Conservation (phyloP, 92 coral and sea anemone genomes). For the Anthopleura xanthogrammica region DNA sequence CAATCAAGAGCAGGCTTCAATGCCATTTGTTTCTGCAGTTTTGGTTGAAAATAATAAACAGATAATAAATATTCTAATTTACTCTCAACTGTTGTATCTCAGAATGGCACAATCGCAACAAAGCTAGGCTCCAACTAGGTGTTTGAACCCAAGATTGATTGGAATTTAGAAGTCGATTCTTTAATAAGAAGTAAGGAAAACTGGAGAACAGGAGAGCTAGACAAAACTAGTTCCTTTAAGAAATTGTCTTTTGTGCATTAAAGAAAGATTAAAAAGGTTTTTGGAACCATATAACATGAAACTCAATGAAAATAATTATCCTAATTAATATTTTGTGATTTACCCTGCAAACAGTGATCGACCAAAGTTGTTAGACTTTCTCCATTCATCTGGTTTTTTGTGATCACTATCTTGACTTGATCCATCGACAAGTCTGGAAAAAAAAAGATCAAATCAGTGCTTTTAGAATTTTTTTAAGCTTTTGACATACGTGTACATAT, state of each 20-base stretch:
- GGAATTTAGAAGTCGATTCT: no score
- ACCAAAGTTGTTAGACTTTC: slow-evolving; percentile 79
- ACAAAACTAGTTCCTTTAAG: no score
- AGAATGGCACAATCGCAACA: no score
- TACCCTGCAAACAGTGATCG: slow-evolving; percentile 97
- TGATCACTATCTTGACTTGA: slow-evolving; percentile 11
- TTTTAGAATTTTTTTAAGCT: background rate
- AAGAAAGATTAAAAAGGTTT: background rate
- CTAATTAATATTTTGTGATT: slow-evolving; percentile 7
- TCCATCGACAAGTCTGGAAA: background rate
- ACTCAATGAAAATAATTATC: no score
- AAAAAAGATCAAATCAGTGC: background rate
- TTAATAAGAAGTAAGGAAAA: no score
- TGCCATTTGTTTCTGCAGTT: no score
- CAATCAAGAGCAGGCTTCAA: no score
- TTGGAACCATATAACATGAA: background rate
- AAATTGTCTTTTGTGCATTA: background rate
- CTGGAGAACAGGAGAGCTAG: no score
- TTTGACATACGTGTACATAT: background rate
- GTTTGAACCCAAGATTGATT: no score
- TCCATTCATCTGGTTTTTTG: slow-evolving; percentile 45
- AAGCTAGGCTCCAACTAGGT: no score
- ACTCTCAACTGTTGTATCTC: no score
- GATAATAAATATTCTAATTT: background rate
- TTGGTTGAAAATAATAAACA: no score